Base-by-base conservation (phyloP, 1,140 invertebrate genomes). In the Drusus annulatus region DNA sequence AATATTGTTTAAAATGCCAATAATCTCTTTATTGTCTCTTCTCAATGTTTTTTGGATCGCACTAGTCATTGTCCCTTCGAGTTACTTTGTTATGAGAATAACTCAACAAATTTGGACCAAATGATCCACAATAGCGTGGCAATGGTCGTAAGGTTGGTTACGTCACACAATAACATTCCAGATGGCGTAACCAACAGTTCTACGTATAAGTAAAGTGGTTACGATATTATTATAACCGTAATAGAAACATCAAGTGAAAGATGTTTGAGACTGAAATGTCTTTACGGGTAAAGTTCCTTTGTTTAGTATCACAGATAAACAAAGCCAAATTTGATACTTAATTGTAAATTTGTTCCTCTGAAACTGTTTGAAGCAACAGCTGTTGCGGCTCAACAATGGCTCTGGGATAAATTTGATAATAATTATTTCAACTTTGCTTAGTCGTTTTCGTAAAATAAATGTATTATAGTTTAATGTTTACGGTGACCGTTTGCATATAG, bases 201-300 rank as follows among this genome's bases (percentile, higher is more conserved):
- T 63, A 28, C 23, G 19, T 63, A 23, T 25, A 63, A n/a, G 36
- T 28, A 28, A 28, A 28, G 28, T 65, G 21, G 25, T 65, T 65
- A 28, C 62, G 62, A 25, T 65, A 25, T 65, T 65, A 65, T 65
- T 15, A 65, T 31, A 65, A 31, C 62, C 25, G 28, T 65, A 65
- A 65, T 65, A 31, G 10, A 28, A 65, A 28, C 21, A 65, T 65
- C 36, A 31, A 65, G 21, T 25, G 62, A 65, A 65, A 15, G 62
- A 21, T 65, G 28, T 28, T 60, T 28, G 62, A 28, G 13, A 65
- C 36, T 65, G 62, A 31, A n/a, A 65, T 28, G 13, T 21, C 62
- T 31, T 28, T 31, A 45, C 25, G 28, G 23, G 23, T 16, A n/a
- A 28, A 28, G 23, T 60, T 60, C 56, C 62, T 65, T 28, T 31